A percentile compares a stretch with the other conserved stretches of the same genome.
Evolutionary conservation across 2,113 vertebrate species (phyloP).

Genomic region (Leptocoma aspasia): DNA sequence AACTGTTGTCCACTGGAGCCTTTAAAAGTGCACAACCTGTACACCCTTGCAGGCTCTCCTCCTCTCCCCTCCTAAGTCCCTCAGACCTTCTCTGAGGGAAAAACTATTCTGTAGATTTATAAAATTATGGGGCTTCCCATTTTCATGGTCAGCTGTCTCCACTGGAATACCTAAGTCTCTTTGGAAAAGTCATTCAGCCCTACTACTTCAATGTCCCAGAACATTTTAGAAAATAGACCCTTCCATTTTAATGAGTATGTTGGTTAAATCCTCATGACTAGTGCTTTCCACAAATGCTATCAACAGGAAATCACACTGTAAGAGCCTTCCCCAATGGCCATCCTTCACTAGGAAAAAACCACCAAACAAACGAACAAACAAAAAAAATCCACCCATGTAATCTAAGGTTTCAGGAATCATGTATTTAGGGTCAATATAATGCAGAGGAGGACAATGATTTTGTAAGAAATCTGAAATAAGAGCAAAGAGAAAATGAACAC

Average conservation of each 20-base stretch:
- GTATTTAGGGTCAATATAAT: background rate
- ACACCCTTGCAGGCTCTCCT: background rate
- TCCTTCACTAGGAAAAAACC: background rate
- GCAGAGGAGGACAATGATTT: background rate
- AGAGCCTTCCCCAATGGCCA: background rate
- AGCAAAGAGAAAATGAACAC: background rate
- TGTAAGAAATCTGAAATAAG: background rate
- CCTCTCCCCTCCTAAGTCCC: background rate
- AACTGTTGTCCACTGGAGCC: background rate
- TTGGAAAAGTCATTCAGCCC: background rate
- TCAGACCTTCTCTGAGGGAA: background rate
- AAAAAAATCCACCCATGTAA: fast-evolving
- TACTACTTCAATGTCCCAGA: background rate
- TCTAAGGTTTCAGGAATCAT: background rate
- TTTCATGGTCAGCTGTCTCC: background rate
- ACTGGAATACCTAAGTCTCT: background rate
- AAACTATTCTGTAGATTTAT: background rate
- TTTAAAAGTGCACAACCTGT: background rate
- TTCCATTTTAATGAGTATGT: background rate
- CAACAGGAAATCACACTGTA: background rate
- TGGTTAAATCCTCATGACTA: background rate
- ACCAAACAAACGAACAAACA: background rate
- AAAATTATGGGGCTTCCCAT: background rate
- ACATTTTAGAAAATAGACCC: background rate
- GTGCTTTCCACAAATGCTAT: background rate